Conservation (phyloP, 2,797 vertebrate species). For the Chiroxiphia lanceolata region DNA sequence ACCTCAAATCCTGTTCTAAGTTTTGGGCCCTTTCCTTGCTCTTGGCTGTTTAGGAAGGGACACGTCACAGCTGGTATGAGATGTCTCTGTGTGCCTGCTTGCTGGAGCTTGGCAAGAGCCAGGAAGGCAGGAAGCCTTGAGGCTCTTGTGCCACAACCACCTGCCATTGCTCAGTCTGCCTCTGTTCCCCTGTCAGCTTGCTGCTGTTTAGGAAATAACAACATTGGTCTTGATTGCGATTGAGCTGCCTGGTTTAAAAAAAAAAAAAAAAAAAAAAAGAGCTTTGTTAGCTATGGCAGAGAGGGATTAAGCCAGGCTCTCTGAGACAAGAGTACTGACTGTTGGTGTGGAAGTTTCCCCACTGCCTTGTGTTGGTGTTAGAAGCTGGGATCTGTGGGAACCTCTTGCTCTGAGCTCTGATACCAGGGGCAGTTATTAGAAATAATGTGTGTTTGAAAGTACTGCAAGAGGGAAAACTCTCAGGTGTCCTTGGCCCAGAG, state of each 20-base stretch:
- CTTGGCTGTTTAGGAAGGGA: background rate
- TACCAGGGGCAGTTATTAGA: background rate
- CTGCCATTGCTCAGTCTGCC: background rate
- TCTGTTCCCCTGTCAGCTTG: background rate
- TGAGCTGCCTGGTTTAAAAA: background rate
- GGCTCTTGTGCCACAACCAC: background rate
- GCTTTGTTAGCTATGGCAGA: background rate
- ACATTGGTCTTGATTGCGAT: background rate
- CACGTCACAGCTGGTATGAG: rapidly evolving
- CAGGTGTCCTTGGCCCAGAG: background rate
- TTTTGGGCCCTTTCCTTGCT: background rate
- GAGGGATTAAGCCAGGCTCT: background rate
- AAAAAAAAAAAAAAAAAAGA: rapidly evolving
- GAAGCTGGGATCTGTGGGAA: background rate
- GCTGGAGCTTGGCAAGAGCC: background rate
- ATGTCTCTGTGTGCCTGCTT: background rate
- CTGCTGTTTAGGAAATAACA: background rate
- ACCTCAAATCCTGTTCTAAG: rapidly evolving
- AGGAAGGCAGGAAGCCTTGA: background rate
- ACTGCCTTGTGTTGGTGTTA: background rate
- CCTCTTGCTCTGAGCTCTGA: background rate
- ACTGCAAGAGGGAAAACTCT: background rate
- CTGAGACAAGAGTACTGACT: background rate
- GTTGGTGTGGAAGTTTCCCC: background rate
- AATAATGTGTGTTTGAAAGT: background rate